A percentile compares a stretch with the other conserved stretches of the same genome.
Evolutionary conservation across 2,888 invertebrate species (phyloP).

Genomic region (Molanna angustata): DNA sequence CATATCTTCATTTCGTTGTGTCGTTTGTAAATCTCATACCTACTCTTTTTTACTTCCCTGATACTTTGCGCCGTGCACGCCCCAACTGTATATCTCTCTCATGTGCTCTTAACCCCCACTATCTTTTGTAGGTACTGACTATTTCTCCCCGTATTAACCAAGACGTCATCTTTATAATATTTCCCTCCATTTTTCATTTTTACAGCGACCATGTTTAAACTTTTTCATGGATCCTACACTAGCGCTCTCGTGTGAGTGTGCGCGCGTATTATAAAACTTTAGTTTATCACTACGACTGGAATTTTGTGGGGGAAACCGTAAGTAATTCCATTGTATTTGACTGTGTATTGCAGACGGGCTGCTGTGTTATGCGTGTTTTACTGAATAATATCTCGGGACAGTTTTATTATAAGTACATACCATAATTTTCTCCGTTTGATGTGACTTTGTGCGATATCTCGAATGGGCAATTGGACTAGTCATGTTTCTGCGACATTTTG

Average conservation of each 20-base stretch:
- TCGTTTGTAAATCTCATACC: too few species aligned
- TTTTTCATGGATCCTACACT: background rate
- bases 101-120: too few species aligned
- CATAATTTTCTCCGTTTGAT: background rate
- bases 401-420: background rate
- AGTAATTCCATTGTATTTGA: background rate
- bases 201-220: constrained; percentile 12
- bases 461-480: background rate
- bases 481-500: too few species aligned
- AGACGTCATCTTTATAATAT: background rate
- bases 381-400: constrained; percentile 5
- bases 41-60: too few species aligned
- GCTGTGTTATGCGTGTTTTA: constrained; percentile 5
- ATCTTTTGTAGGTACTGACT: too few species aligned
- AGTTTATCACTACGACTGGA: constrained; percentile 1
- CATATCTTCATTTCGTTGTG: too few species aligned
- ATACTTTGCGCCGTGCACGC: too few species aligned
- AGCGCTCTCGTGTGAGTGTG: background rate
- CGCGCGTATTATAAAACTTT: constrained; percentile 2
- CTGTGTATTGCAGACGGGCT: too few species aligned
- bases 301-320: constrained; percentile 2
- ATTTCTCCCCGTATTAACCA: background rate
- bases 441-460: constrained; percentile 3
- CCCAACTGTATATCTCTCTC: too few species aligned
- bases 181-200: constrained; percentile 13